Percentiles rank a stretch among this genome's conserved stretches.
phyloP scores from a whole-genome alignment of 2,797 vertebrate genomes.

The Lithobates sylvaticus region DNA sequence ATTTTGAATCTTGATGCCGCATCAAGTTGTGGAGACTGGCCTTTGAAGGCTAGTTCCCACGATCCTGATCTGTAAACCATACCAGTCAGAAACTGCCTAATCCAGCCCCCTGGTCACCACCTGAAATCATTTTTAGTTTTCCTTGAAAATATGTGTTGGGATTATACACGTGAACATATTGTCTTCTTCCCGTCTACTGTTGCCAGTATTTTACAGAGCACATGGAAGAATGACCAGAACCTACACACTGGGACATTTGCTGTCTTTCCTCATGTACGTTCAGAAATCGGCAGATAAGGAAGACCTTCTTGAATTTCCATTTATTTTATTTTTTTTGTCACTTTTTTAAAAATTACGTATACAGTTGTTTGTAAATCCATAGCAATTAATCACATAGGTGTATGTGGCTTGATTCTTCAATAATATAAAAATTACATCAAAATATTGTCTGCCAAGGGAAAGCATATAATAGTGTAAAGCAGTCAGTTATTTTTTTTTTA shows the following conservation, averaged over 20 bases:
- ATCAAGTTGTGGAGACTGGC: background rate
- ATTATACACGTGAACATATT: background rate
- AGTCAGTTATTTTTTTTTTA: no score
- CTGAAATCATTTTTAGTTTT: background rate
- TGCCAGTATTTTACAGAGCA: background rate
- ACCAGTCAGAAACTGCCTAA: background rate
- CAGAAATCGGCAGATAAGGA: background rate
- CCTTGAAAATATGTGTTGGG: background rate
- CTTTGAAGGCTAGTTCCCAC: no score
- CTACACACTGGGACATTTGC: background rate
- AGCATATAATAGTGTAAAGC: background rate
- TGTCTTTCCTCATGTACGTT: background rate
- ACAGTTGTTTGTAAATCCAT: background rate
- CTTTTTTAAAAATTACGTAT: background rate
- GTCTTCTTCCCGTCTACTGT: background rate
- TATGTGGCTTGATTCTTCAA: background rate
- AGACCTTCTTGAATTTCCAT: background rate
- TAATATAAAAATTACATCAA: background rate
- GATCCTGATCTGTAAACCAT: background rate
- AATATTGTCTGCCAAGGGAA: background rate
- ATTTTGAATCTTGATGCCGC: no score
- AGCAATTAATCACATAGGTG: no score
- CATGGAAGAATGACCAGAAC: background rate
- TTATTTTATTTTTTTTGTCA: no score
- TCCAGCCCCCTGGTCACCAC: background rate